Conservation (phyloP, 2,797 vertebrate species). For the Hippopotamyrus pictus region DNA sequence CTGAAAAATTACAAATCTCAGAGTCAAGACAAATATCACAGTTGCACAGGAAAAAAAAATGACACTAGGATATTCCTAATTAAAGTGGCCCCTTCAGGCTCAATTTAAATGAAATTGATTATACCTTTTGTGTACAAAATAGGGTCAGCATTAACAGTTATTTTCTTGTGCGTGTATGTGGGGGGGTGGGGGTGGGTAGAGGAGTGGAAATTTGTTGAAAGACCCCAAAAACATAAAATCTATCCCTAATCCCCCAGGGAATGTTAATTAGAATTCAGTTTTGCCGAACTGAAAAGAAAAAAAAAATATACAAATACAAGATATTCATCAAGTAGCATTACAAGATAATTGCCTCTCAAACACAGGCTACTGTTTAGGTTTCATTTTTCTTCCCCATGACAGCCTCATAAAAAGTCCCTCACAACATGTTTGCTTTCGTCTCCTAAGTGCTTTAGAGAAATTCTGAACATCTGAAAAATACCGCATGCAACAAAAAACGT, state of each 20-base stretch:
- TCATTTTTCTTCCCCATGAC: slow-evolving; percentile 1
- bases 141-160: slow-evolving; percentile 39
- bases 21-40: slow-evolving; percentile 31
- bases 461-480: slow-evolving; percentile 1
- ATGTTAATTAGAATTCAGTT: slow-evolving; percentile 42
- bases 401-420: slow-evolving; percentile 9
- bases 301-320: slow-evolving; percentile 31
- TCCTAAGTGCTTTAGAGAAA: slow-evolving; percentile 1
- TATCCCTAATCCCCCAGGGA: slow-evolving; percentile 28
- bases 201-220: slow-evolving; percentile 22
- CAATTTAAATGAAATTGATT: slow-evolving; percentile 40
- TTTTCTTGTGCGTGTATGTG: slow-evolving; percentile 13
- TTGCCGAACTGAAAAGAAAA: slow-evolving; percentile 22
- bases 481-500: slow-evolving; percentile 8
- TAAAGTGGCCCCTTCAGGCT: slow-evolving; percentile 42
- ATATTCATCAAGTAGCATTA: slow-evolving; percentile 37
- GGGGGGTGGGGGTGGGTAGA: slow-evolving; percentile 19
- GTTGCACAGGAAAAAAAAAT: background rate
- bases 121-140: slow-evolving; percentile 36
- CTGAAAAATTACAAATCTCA: slow-evolving; percentile 13
- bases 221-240: slow-evolving; percentile 40
- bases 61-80: slow-evolving; percentile 17
- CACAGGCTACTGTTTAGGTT: background rate
- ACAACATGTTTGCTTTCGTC: background rate
- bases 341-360: slow-evolving; percentile 19